Percentiles rank a stretch among this genome's conserved stretches.
phyloP scores from a whole-genome alignment of 1,140 invertebrate species.

The Aculops lycopersici region DNA sequence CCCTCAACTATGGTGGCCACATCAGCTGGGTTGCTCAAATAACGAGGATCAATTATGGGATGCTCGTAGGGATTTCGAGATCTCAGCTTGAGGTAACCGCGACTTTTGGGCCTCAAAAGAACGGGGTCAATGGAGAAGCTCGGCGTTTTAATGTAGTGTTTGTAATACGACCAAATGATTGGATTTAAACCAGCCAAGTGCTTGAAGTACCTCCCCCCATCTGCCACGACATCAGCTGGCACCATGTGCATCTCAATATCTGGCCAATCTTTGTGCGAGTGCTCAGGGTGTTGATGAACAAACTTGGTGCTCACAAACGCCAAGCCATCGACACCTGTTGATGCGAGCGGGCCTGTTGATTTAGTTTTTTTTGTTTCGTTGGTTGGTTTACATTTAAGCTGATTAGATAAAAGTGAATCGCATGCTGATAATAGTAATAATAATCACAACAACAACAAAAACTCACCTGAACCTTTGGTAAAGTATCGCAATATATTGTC shows the following conservation, averaged over 20 bases:
- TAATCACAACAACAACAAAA: no score
- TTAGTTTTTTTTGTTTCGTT: no score
- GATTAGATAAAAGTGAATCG: no score
- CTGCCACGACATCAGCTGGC: constrained; percentile 55
- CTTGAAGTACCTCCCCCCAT: constrained; percentile 25
- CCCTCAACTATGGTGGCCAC: constrained; percentile 4
- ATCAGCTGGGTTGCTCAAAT: constrained; percentile 21
- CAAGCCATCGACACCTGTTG: constrained; percentile 26
- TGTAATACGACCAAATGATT: constrained; percentile 4
- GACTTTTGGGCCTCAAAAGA: constrained; percentile 34
- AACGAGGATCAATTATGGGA: constrained; percentile 51
- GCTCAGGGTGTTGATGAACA: constrained; percentile 28
- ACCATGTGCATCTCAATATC: constrained; percentile 51
- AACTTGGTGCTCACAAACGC: constrained; percentile 54
- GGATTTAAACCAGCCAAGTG: neutral
- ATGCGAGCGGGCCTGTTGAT: constrained; percentile 12
- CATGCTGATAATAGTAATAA: no score
- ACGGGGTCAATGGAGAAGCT: constrained; percentile 31
- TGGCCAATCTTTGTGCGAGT: constrained; percentile 52
- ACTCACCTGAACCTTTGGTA: neutral
- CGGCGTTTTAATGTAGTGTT: constrained; percentile 20
- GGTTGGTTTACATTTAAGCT: no score
- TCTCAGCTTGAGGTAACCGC: constrained; percentile 23
- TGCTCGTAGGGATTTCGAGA: constrained; percentile 28
- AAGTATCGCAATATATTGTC: constrained; percentile 14